phyloP scores from a whole-genome alignment of 2,797 vertebrate genomes.

The Cheirogaleus major region DNA sequence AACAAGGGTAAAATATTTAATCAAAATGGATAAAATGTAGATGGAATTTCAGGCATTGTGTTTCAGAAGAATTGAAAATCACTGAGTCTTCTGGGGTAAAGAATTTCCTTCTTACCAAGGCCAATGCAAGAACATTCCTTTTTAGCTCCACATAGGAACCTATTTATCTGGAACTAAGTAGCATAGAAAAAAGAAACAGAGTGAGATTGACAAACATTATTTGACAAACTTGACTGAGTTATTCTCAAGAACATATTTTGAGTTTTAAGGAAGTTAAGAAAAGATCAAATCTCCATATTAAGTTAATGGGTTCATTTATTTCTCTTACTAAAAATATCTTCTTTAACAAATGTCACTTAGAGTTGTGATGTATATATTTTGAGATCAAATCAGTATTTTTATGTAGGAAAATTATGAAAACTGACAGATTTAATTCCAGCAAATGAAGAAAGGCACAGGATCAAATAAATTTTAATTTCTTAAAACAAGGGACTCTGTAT shows the following conservation, averaged over 20 bases:
- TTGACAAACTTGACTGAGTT: slow-evolving; percentile 14
- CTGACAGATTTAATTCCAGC: background rate
- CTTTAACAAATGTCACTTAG: slow-evolving; percentile 2
- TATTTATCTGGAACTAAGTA: background rate
- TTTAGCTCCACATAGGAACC: background rate
- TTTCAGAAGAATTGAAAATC: background rate
- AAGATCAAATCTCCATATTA: background rate
- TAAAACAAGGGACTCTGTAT: background rate
- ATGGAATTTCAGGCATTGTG: background rate
- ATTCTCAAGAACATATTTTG: slow-evolving; percentile 43
- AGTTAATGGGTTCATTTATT: background rate
- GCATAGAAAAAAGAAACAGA: slow-evolving; percentile 26
- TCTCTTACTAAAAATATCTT: background rate
- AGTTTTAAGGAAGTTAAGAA: slow-evolving; percentile 32
- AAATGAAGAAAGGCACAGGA: background rate
- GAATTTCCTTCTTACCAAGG: background rate
- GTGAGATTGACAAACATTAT: background rate
- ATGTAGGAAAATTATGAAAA: background rate
- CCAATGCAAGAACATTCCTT: background rate
- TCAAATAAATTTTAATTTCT: background rate
- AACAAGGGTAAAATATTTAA: background rate
- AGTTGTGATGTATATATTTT: background rate
- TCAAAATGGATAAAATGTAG: background rate
- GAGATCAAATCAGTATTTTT: background rate
- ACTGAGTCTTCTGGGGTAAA: background rate